phyloP scores from a whole-genome alignment of 1,140 invertebrate genomes.

The Psilanteris sp. region DNA sequence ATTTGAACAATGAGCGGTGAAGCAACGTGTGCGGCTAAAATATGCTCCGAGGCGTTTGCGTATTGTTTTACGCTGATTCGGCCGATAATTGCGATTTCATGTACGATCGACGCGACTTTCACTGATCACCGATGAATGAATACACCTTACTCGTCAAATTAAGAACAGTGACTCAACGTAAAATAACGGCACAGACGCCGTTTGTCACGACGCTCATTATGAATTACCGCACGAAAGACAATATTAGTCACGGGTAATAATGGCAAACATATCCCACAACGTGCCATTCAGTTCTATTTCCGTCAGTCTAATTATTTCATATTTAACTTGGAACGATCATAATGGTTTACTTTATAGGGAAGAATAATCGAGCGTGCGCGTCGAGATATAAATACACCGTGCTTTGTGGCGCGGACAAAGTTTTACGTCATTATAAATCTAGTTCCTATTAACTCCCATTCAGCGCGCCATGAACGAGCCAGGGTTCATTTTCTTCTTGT shows the following conservation, averaged over 20 bases:
- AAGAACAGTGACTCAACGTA: slow-evolving; percentile 50
- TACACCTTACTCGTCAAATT: slow-evolving; percentile 57
- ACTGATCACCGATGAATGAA: slow-evolving; percentile 56
- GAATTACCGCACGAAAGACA: slow-evolving; percentile 10
- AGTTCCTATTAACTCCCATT: too few relatives aligned
- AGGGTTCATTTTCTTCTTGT: too few relatives aligned
- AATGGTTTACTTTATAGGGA: too few relatives aligned
- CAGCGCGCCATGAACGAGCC: too few relatives aligned
- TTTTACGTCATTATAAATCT: too few relatives aligned
- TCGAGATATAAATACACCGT: too few relatives aligned
- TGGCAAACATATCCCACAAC: slow-evolving; percentile 12
- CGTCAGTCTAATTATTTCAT: slow-evolving; percentile 9
- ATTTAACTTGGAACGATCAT: too few relatives aligned
- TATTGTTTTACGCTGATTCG: slow-evolving; percentile 44
- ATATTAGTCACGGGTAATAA: slow-evolving; percentile 31
- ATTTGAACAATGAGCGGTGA: too few relatives aligned
- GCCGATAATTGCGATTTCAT: slow-evolving; percentile 48
- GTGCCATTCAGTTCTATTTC: slow-evolving; percentile 8
- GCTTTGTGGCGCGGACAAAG: too few relatives aligned
- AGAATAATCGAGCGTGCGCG: too few relatives aligned
- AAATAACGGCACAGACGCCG: slow-evolving; percentile 36
- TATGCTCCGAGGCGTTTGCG: too few relatives aligned
- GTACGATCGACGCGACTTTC: slow-evolving; percentile 47
- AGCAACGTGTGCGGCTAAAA: too few relatives aligned
- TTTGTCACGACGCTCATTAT: slow-evolving; percentile 43